Percentiles rank a stretch among this genome's conserved stretches.
Evolutionary conservation across 2,797 vertebrate genomes (phyloP).

Genomic region (Benthosema pterotum): DNA sequence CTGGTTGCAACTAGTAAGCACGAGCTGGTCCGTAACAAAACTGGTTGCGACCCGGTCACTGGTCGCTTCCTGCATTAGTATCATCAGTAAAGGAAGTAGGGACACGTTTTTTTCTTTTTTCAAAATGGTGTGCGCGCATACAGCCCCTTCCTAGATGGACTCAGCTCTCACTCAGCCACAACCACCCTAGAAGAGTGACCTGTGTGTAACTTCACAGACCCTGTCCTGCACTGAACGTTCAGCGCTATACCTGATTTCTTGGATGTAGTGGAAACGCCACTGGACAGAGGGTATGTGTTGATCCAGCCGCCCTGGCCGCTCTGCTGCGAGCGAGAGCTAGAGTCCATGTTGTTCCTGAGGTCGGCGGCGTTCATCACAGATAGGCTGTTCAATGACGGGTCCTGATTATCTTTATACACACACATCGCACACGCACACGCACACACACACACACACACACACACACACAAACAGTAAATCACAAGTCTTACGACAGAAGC

Average conservation of each 20-base stretch:
- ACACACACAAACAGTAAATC: background rate
- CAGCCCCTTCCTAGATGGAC: too few relatives aligned
- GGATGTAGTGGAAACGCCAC: conserved; percentile 96
- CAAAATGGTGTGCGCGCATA: too few relatives aligned
- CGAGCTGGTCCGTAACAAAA: too few relatives aligned
- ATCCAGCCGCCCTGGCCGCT: conserved; percentile 93
- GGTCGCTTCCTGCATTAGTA: too few relatives aligned
- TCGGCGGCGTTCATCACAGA: conserved; percentile 85
- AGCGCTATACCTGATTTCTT: conserved; percentile 91
- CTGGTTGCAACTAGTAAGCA: too few relatives aligned
- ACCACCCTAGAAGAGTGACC: too few relatives aligned
- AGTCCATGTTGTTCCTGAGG: conserved; percentile 89
- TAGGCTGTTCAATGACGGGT: conserved; percentile 85
- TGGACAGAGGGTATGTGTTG: conserved; percentile 96
- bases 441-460: conserved; percentile 4
- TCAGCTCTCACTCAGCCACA: too few relatives aligned
- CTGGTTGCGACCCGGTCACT: too few relatives aligned
- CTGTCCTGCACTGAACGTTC: too few relatives aligned
- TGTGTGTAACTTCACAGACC: background rate
- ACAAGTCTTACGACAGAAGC: too few relatives aligned
- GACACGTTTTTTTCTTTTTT: too few relatives aligned
- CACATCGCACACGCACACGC: background rate
- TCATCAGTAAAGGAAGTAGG: too few relatives aligned
- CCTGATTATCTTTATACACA: conserved; percentile 88
- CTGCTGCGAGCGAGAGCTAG: conserved; percentile 93